Evolutionary conservation across 2,797 vertebrate species (phyloP).

Genomic region (Neomorphus geoffroyi): DNA sequence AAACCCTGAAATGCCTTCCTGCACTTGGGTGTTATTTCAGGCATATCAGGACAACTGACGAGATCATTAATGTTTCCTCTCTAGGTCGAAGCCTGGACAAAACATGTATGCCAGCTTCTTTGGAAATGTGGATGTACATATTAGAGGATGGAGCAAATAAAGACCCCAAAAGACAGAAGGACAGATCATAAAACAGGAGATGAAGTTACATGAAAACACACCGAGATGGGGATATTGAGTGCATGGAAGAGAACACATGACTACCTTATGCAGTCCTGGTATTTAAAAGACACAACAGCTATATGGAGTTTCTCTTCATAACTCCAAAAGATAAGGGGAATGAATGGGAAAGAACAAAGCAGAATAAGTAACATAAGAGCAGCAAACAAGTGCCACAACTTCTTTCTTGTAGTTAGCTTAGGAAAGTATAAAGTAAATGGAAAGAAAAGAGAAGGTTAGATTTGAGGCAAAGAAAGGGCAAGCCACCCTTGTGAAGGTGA

Average conservation of each 20-base stretch:
- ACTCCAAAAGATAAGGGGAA: not conserved
- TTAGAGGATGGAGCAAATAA: not conserved
- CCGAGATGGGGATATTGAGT: not conserved
- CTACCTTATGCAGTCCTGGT: not conserved
- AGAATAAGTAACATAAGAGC: not conserved
- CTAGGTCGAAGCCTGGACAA: not conserved
- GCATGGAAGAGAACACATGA: not conserved
- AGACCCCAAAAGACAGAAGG: not conserved
- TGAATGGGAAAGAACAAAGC: slow-evolving; percentile 6
- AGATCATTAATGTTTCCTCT: not conserved
- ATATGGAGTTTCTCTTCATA: not conserved
- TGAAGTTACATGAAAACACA: not conserved
- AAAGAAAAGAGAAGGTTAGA: not conserved
- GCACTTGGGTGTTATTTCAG: not conserved
- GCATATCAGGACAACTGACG: not conserved
- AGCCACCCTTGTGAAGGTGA: no score
- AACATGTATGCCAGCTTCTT: not conserved
- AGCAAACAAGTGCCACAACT: not conserved
- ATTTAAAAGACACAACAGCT: not conserved
- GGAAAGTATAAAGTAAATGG: not conserved
- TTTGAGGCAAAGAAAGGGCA: slow-evolving; percentile 16
- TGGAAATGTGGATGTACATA: not conserved
- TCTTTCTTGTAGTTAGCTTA: not conserved
- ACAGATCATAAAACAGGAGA: not conserved
- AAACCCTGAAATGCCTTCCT: not conserved